A percentile compares a stretch with the other conserved stretches of the same genome.
phyloP scores from a whole-genome alignment of 2,888 invertebrate species.

The Tortrix viridana region DNA sequence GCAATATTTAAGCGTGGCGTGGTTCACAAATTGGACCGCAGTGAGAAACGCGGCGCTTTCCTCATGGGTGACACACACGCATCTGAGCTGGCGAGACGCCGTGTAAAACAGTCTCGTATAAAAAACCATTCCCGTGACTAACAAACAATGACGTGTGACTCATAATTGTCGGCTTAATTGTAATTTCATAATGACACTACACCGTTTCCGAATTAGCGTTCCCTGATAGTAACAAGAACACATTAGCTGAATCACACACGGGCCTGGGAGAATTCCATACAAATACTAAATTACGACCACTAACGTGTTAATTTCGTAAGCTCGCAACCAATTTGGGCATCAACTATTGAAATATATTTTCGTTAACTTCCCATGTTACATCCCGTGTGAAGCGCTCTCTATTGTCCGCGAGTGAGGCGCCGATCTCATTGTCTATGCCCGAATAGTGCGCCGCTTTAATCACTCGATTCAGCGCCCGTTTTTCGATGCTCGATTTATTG shows the following conservation, averaged over 20 bases:
- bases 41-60: constrained; percentile 16
- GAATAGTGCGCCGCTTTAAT: constrained; percentile 67
- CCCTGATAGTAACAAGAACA: constrained; percentile 60
- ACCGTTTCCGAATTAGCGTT: constrained; percentile 65
- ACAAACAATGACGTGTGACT: constrained; percentile 52
- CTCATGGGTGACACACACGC: constrained; percentile 32
- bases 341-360: constrained; percentile 82
- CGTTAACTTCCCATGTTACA: constrained; percentile 73
- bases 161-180: constrained; percentile 49
- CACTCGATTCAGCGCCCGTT: constrained; percentile 55
- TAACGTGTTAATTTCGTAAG: constrained; percentile 79
- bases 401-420: constrained; percentile 63
- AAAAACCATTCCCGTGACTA: constrained; percentile 38
- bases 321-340: constrained; percentile 74
- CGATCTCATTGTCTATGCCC: constrained; percentile 52
- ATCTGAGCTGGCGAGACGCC: constrained; percentile 27
- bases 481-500: constrained; percentile 60
- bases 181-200: constrained; percentile 56
- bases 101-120: constrained; percentile 31
- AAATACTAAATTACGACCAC: constrained; percentile 68
- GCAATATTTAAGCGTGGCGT: background rate
- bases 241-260: constrained; percentile 75
- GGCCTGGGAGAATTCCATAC: constrained; percentile 70
- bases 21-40: constrained; percentile 14
- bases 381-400: constrained; percentile 72